Conservation (phyloP, 2,888 invertebrate species). For the Ypsolopha scabrella region DNA sequence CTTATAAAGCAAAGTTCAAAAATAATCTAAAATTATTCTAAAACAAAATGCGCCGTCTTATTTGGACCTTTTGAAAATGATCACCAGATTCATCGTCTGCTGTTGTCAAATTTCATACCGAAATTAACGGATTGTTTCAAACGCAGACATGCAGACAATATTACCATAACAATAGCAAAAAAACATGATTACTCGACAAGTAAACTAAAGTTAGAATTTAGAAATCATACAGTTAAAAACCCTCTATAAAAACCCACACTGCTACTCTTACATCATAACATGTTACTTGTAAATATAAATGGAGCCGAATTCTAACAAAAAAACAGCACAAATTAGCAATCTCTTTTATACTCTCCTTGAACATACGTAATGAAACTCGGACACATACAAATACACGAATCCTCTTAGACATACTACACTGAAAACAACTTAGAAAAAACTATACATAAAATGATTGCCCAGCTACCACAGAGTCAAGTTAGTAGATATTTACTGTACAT, state of each 20-base stretch:
- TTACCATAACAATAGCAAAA: conserved; percentile 12
- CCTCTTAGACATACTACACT: conserved; percentile 36
- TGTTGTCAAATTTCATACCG: background rate
- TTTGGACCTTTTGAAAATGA: conserved; percentile 1
- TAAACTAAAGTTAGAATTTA: conserved; percentile 2
- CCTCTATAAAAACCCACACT: background rate
- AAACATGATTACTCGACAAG: background rate
- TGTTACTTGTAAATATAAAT: background rate
- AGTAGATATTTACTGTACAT: conserved; percentile 58
- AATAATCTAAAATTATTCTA: conserved; percentile 53
- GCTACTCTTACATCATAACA: background rate
- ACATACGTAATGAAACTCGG: conserved; percentile 33
- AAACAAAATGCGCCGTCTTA: conserved; percentile 53
- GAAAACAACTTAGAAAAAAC: conserved; percentile 38
- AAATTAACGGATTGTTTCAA: background rate
- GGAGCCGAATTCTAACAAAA: conserved; percentile 1
- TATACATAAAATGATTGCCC: conserved; percentile 49
- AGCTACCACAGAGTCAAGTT: conserved; percentile 67
- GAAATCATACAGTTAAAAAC: conserved; percentile 1
- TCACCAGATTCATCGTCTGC: background rate
- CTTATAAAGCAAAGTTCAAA: conserved; percentile 61
- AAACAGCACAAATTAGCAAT: conserved; percentile 31
- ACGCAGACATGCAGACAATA: conserved; percentile 16
- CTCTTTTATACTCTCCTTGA: conserved; percentile 28
- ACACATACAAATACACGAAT: conserved; percentile 47